Base-by-base conservation (phyloP, 2,888 invertebrate species). In the Exephanes ischioxanthus region DNA sequence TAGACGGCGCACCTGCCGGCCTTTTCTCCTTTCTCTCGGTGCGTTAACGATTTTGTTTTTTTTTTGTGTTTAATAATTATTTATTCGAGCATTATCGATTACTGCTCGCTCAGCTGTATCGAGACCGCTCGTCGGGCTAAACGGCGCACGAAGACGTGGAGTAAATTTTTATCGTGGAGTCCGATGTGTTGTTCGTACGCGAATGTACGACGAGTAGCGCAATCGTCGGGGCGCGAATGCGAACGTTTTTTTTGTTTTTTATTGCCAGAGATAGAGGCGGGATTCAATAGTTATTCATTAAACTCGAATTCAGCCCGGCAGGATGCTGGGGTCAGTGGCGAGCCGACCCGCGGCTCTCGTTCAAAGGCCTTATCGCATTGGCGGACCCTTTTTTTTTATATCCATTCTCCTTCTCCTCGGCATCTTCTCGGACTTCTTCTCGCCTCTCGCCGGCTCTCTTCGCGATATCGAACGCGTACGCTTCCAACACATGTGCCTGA, bases 261-360 rank as follows among this genome's bases (percentile, higher is more conserved):
- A 82, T 80, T 87, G 75, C 51, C 66, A 53, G 84, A 84, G 91
- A 92, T 92, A 93, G 88, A 91, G 92, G 91, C 91, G 93, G 91
- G 92, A 94, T 93, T 93, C 92, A 94, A 93, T 93, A 93, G 92
- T 93, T 92, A 94, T 93, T 93, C 93, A 93, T 93, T 93, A 93
- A 92, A 92, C 90, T 91, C 91, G 92, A 92, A 92, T 93, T 92
- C 92, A 91, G 91, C 87, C 90, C 86, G 89, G 91, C 92, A 93
- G 93, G 93, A 93, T 92, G 92, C 92, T 88, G 90, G 92, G 93
- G 93, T 94, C 93, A 93, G 90, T 91, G 90, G 88, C 90, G 88
- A 81, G 86, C 89, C 92, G 91, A 93, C 93, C 93, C 92, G 93
- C 93, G 93, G 92, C 92, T 91, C 90, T 80, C 88, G 90, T 90